Percentiles rank a stretch among this genome's conserved stretches.
phyloP scores from a whole-genome alignment of 2,797 vertebrate species.

The Neopelma chrysocephalum region DNA sequence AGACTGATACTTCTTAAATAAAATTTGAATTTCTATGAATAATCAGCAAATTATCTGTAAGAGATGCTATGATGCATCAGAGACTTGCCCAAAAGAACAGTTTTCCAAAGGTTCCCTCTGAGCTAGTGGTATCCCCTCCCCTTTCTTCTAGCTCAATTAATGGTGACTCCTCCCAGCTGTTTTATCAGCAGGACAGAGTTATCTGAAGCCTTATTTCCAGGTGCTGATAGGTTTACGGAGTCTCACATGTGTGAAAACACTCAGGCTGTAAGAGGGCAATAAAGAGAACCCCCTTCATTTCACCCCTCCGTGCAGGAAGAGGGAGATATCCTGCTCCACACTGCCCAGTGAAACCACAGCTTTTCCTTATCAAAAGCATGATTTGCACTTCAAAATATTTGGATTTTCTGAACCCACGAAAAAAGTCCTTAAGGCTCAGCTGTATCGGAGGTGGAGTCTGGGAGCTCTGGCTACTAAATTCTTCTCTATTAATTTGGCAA shows the following conservation, averaged over 20 bases:
- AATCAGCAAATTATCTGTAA: neutral
- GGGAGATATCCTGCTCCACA: neutral
- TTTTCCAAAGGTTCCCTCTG: neutral
- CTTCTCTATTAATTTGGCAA: neutral
- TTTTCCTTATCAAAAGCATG: neutral
- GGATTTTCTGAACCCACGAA: neutral
- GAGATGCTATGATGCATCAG: too few relatives aligned
- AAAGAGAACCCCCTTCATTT: neutral
- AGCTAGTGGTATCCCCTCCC: neutral
- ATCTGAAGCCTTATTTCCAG: neutral
- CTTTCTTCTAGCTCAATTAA: neutral
- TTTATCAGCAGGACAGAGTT: neutral
- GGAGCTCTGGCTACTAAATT: neutral
- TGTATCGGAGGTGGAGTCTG: neutral
- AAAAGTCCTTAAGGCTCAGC: neutral
- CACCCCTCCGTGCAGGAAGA: neutral
- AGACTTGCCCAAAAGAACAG: neutral
- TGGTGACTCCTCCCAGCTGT: neutral
- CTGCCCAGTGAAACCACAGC: neutral
- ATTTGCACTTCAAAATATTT: slow-evolving; percentile 21
- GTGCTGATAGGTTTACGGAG: neutral
- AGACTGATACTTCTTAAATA: neutral
- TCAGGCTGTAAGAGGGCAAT: neutral
- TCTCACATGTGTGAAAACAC: neutral
- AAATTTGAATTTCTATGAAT: neutral